These are phyloP conservation scores for Hydractinia echinata DNA, from an alignment of 30 jellyfish, hydroid and myxozoan genomes.

Conservation along the genomic window DNA sequence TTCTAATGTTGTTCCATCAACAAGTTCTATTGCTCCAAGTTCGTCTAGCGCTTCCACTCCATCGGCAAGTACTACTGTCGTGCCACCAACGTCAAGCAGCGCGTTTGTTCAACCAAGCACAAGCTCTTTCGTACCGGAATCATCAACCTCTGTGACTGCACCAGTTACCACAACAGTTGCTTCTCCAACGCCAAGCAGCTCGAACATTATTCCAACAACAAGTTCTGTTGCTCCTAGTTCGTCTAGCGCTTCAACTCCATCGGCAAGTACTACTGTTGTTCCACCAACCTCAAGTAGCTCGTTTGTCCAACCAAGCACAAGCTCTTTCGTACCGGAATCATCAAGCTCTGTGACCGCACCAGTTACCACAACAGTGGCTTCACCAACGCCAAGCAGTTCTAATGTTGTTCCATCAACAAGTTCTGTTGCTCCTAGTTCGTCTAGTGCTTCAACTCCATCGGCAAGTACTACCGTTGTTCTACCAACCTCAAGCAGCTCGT, in stretches of 20 bases:
- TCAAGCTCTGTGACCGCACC: neutral
- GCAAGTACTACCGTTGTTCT: neutral
- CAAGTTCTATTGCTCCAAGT: slow-evolving; percentile 1
- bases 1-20: slow-evolving; percentile 18
- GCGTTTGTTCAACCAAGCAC: slow-evolving; percentile 1
- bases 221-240: slow-evolving; percentile 22
- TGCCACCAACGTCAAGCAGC: slow-evolving; percentile 22
- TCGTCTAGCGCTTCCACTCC: slow-evolving; percentile 23
- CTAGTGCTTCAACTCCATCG: slow-evolving; percentile 18
- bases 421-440: slow-evolving; percentile 7
- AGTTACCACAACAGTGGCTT: slow-evolving; percentile 1
- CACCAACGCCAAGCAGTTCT: slow-evolving; percentile 33
- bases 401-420: slow-evolving; percentile 11
- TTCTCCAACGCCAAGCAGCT: slow-evolving; percentile 22
- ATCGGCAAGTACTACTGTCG: slow-evolving; percentile 9
- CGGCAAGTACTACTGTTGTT: slow-evolving; percentile 18
- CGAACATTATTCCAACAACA: neutral
- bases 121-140: slow-evolving; percentile 11
- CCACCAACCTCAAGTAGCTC: slow-evolving; percentile 14
- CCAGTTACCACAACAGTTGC: slow-evolving; percentile 11
- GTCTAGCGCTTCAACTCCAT: slow-evolving; percentile 27
- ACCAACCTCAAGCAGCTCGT: slow-evolving; percentile 15
- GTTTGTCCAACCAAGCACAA: neutral
- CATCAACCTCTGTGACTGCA: slow-evolving; percentile 2
- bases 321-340: slow-evolving; percentile 7